phyloP scores from a whole-genome alignment of 1,140 invertebrate species.

The Aporrectodea caliginosa region DNA sequence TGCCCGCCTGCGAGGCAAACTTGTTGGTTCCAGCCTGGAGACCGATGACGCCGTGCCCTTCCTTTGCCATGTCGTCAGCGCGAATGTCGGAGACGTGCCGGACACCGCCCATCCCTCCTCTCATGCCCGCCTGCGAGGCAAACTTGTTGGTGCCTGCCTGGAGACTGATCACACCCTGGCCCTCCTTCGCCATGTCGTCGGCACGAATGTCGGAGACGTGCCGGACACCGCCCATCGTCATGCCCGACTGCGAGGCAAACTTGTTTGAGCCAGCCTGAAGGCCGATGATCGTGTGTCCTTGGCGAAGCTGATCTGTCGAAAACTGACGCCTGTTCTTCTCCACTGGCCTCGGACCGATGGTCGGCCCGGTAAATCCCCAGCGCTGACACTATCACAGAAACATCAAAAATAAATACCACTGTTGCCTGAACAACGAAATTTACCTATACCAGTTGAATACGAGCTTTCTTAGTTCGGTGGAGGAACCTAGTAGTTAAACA shows the following conservation, averaged over 20 bases:
- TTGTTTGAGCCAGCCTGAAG: slow-evolving; percentile 89
- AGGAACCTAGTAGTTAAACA: too few species aligned
- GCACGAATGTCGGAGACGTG: slow-evolving; percentile 40
- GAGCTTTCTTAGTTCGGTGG: too few species aligned
- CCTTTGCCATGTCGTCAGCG: slow-evolving; percentile 40
- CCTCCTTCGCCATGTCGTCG: slow-evolving; percentile 53
- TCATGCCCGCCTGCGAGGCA: slow-evolving; percentile 87
- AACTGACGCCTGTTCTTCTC: slow-evolving; percentile 76
- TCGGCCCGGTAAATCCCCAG: slow-evolving; percentile 70
- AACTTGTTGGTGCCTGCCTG: slow-evolving; percentile 90
- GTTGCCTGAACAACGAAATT: too few species aligned
- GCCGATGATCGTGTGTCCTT: slow-evolving; percentile 70
- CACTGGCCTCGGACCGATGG: slow-evolving; percentile 87
- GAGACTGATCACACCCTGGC: slow-evolving; percentile 82
- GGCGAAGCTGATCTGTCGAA: slow-evolving; percentile 79
- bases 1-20: slow-evolving; percentile 58
- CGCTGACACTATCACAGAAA: slow-evolving; percentile 56
- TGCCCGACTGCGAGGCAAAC: slow-evolving; percentile 58
- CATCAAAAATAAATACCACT: too few species aligned
- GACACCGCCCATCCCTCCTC: slow-evolving; percentile 82
- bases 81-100: slow-evolving; percentile 51
- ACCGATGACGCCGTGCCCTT: slow-evolving; percentile 76
- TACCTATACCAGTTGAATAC: too few species aligned
- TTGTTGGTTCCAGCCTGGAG: slow-evolving; percentile 90
- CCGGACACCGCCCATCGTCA: slow-evolving; percentile 65